A percentile compares a stretch with the other conserved stretches of the same genome.
Evolutionary conservation across 2,888 invertebrate genomes (phyloP).

Genomic region (Agonopterix heracliana): DNA sequence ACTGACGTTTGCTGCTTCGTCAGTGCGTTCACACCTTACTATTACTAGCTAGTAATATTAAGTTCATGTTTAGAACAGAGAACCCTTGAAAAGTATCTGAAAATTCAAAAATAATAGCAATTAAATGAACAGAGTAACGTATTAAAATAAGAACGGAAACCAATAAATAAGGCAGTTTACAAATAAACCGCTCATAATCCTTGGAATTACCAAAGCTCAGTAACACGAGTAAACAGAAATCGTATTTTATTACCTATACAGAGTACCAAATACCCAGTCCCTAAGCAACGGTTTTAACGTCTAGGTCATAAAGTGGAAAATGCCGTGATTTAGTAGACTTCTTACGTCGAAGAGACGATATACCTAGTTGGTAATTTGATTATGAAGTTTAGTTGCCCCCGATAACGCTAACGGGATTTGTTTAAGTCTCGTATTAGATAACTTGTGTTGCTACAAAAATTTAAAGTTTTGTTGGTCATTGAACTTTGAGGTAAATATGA

Average conservation of each 20-base stretch:
- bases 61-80: too few species aligned
- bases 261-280: constrained; percentile 3
- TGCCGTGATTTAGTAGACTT: too few species aligned
- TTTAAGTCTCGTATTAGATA: constrained; percentile 18
- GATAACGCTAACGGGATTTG: constrained; percentile 54
- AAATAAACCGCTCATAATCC: constrained; percentile 20
- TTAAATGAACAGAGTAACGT: not conserved
- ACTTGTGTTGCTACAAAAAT: not conserved
- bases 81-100: too few species aligned
- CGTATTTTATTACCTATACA: constrained; percentile 28
- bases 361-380: constrained; percentile 45
- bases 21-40: too few species aligned
- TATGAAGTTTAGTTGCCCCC: constrained; percentile 52
- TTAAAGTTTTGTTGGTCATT: not conserved
- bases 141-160: constrained; percentile 17
- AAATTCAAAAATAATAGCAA: not conserved
- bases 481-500: too few species aligned
- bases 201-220: constrained; percentile 30
- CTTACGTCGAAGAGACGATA: too few species aligned
- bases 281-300: too few species aligned
- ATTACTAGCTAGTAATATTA: too few species aligned
- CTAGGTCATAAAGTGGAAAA: too few species aligned
- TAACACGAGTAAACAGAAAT: constrained; percentile 16
- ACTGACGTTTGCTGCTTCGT: too few species aligned
- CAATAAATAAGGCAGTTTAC: constrained; percentile 17